Evolutionary conservation across 2,888 invertebrate genomes (phyloP).

Genomic region (Coenonympha arcania): DNA sequence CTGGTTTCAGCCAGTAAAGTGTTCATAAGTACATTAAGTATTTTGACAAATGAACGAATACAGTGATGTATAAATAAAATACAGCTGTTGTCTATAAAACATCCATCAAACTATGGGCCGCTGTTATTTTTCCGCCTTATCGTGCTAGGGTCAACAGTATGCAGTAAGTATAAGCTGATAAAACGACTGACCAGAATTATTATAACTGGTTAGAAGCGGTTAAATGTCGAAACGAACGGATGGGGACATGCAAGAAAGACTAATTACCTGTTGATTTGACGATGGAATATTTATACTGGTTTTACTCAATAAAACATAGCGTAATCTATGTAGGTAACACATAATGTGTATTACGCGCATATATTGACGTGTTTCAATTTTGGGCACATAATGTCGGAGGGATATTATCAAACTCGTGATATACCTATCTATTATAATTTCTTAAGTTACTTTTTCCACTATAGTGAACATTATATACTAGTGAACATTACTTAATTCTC

Average conservation of each 20-base stretch:
- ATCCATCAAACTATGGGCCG: not conserved
- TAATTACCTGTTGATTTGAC: slow-evolving; percentile 5
- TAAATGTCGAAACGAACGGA: slow-evolving; percentile 17
- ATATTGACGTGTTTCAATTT: not conserved
- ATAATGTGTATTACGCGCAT: not conserved
- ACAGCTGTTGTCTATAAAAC: not conserved
- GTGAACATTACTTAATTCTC: too few relatives aligned
- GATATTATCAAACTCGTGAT: too few relatives aligned
- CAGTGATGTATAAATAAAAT: too few relatives aligned
- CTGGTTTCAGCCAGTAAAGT: too few relatives aligned
- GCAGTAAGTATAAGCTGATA: slow-evolving; percentile 16
- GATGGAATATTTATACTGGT: slow-evolving; percentile 2
- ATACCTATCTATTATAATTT: too few relatives aligned
- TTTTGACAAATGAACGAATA: too few relatives aligned
- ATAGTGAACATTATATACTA: too few relatives aligned
- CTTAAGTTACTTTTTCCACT: too few relatives aligned
- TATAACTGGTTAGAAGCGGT: slow-evolving; percentile 23
- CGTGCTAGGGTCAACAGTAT: not conserved
- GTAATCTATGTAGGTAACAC: not conserved
- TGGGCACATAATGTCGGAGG: too few relatives aligned
- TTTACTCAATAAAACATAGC: slow-evolving; percentile 1
- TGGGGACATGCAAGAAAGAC: slow-evolving; percentile 8
- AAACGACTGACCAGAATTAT: slow-evolving; percentile 4
- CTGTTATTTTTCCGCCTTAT: not conserved
- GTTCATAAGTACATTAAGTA: too few relatives aligned